Evolutionary conservation across 2,888 invertebrate species (phyloP).

Genomic region (Dorcus parallelipipedus): DNA sequence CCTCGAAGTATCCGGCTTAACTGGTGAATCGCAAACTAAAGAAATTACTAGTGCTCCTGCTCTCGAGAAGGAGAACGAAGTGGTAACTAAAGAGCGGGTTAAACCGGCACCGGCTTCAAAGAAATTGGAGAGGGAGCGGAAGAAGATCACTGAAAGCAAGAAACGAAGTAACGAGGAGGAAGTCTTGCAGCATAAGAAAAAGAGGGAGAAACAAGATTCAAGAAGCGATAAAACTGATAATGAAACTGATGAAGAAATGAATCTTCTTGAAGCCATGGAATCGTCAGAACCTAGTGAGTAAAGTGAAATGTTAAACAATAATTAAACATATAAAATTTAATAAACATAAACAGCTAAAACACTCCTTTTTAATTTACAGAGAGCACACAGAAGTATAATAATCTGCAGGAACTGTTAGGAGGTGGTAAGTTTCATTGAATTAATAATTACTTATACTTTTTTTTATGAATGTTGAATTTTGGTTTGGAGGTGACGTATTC

Average conservation of each 20-base stretch:
- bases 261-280: no score
- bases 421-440: not conserved
- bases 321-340: no score
- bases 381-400: not conserved
- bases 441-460: not conserved
- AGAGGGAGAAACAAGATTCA: not conserved
- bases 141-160: not conserved
- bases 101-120: not conserved
- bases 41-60: constrained; percentile 47
- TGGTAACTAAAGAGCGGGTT: not conserved
- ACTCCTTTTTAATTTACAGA: no score
- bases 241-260: no score
- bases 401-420: not conserved
- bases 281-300: no score
- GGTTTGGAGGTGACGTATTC: no score
- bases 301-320: no score
- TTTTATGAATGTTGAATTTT: no score
- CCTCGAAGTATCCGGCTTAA: constrained; percentile 62
- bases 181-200: not conserved
- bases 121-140: not conserved
- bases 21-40: constrained; percentile 34
- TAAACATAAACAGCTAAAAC: no score
- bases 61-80: constrained; percentile 35
- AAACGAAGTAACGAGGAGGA: not conserved
- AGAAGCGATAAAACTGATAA: no score